These are phyloP conservation scores for Pseudomyrmex cubaensis DNA, from an alignment of 1,140 invertebrate species.

Conservation along the genomic window DNA sequence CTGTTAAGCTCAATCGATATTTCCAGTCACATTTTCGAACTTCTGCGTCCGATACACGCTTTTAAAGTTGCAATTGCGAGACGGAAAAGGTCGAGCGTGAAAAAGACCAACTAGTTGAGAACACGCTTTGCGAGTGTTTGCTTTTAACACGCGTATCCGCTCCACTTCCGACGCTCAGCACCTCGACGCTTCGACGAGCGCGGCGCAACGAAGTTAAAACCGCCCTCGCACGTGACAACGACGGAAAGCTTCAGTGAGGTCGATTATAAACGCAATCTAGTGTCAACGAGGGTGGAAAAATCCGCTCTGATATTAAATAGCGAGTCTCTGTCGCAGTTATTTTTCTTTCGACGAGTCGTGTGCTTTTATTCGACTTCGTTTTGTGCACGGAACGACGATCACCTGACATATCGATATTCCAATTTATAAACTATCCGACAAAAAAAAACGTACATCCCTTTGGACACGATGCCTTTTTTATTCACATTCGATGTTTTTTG, in stretches of 20 bases:
- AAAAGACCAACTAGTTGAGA: slow-evolving; percentile 52
- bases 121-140: slow-evolving; percentile 40
- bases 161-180: slow-evolving; percentile 84
- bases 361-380: slow-evolving; percentile 6
- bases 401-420: not conserved
- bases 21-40: slow-evolving; percentile 5
- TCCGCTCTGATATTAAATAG: slow-evolving; percentile 58
- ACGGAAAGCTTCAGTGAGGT: slow-evolving; percentile 52
- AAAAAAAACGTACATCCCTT: not conserved
- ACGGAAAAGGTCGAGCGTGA: slow-evolving; percentile 73
- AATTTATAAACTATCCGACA: slow-evolving; percentile 7
- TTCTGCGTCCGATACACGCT: slow-evolving; percentile 8
- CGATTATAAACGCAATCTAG: slow-evolving; percentile 67
- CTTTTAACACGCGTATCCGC: slow-evolving; percentile 76
- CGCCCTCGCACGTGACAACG: slow-evolving; percentile 73
- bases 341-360: slow-evolving; percentile 19
- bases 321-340: slow-evolving; percentile 41
- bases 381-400: not conserved
- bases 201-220: slow-evolving; percentile 70
- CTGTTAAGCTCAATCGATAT: not conserved
- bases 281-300: slow-evolving; percentile 63
- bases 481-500: not conserved
- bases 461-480: not conserved
- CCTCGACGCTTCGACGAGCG: slow-evolving; percentile 81
- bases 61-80: slow-evolving; percentile 33